Base-by-base conservation (phyloP, 2,797 vertebrate species). In the Hippoglossus hippoglossus region DNA sequence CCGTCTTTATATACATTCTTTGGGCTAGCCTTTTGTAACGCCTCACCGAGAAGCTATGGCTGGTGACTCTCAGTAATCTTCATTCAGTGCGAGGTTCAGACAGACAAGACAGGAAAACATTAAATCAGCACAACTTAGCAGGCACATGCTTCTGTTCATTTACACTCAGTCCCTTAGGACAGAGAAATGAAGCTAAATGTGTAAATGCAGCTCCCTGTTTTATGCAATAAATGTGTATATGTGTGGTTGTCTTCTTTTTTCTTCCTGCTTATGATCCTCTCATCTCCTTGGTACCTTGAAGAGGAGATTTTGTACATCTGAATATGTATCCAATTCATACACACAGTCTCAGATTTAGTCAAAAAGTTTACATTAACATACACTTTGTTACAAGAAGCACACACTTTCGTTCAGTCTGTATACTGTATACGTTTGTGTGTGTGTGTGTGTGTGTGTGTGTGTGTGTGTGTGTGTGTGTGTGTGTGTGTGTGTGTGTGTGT, bases 211-310 rank as follows among this genome's bases (percentile, higher is more conserved):
- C 46, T 47, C 46, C 10, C 72, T 84, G 73, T 63, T 80, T 83
- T 73, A 87, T 80, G 76, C 61, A 84, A 56, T 57, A 69, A 41
- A 71, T 75, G 62, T 76, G 61, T 59, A 54, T 26, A 73, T 81
- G 77, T 60, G 77, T 82, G 61, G 71, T 63, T 73, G 52, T 61
- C 26, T 60, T 41, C 34, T 71, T 53, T 77, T 9, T 73, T 64
- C 10, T 34, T 13, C 18, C 59, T 26, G 1, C 9, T 76, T 52
- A 57, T 54, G 51, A 74, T 56, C 21, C 24, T 50, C 36, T 47
- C 9, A 39, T 39, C 28, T 28, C 28, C 28, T 28, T 6, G 1
- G 28, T 28, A 28, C 28, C 28, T 28, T 28, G 28, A 6, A 28
- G 5, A 28, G 28, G 28, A 28, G 16, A 54, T 59, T 73, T 34